phyloP scores from a whole-genome alignment of 1,140 invertebrate genomes.

The Xylocopa sonorina region DNA sequence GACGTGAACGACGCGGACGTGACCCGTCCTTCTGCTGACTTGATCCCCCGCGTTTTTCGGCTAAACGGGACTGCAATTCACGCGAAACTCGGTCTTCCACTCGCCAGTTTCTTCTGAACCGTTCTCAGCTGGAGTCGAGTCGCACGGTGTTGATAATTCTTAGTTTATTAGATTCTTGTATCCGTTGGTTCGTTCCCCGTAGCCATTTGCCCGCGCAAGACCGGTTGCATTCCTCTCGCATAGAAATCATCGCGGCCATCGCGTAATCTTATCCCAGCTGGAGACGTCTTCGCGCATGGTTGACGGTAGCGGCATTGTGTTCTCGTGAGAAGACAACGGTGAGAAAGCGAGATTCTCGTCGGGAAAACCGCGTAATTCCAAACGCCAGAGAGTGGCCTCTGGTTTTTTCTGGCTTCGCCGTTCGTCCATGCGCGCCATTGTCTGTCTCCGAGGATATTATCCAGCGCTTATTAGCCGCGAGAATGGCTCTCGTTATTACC shows the following conservation, averaged over 20 bases:
- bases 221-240: not conserved
- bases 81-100: not conserved
- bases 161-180: not conserved
- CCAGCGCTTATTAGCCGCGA: not conserved
- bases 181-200: not conserved
- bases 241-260: not conserved
- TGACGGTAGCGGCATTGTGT: conserved; percentile 7
- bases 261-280: conserved; percentile 18
- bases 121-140: too few relatives aligned
- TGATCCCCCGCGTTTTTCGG: not conserved
- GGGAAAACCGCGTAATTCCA: conserved; percentile 10
- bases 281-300: conserved; percentile 8
- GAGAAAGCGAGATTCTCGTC: conserved; percentile 32
- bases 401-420: not conserved
- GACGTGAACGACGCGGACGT: not conserved
- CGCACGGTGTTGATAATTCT: too few relatives aligned
- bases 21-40: not conserved
- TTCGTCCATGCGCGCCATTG: not conserved
- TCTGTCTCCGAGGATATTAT: not conserved
- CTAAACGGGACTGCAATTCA: not conserved
- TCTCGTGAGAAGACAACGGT: conserved; percentile 19
- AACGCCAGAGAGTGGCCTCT: not conserved
- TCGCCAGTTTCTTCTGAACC: too few relatives aligned
- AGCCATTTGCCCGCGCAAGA: not conserved
- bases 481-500: not conserved